Base-by-base conservation (phyloP, 1,140 invertebrate genomes). In the Ceratina australensis region DNA sequence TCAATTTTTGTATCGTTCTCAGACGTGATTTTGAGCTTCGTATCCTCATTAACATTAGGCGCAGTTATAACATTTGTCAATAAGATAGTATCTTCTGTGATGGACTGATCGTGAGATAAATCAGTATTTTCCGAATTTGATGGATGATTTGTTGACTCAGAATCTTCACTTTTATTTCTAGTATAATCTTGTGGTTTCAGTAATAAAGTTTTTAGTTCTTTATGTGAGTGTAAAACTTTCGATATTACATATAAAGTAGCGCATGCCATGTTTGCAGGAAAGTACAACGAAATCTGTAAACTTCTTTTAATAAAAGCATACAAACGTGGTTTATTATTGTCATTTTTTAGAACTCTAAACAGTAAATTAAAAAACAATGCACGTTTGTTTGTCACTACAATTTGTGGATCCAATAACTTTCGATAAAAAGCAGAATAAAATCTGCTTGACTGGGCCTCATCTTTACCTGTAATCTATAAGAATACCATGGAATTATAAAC, bases 381-480 rank as follows among this genome's bases (percentile, higher is more conserved):
- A 26, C 96, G 95, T 82, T 97, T 96, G 7, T 95, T 95, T 0
- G 95, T 95, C 20, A 92, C 93, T 66, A 94, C 93, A 56, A 99
- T 93, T 78, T 96, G 94, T 3, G 96, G 93, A 87, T 97, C 97
- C 0, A 95, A 86, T 63, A 99, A 87, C 89, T 99, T 98, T 50
- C 94, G 94, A 89, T 99, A 99, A 24, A 99, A 93, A 1, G 97
- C 95, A 79, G 94, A 94, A 92, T 99, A 99, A 93, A 97, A 99
- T 72, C 98, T 93, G 78, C 93, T 84, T 15, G 83, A 81, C 16
- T 90, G 89, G 13, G 66, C 52, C 7, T 84, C 75, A 68, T 90
- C 82, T 71, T 89, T 91, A 5, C 84, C 81, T 57, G 83, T 91
- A 3, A 93, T 87, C 87, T 93, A 93, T 86, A 78, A 90, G 90